Conservation (phyloP, 2,797 vertebrate species). For the Siniperca undulata region DNA sequence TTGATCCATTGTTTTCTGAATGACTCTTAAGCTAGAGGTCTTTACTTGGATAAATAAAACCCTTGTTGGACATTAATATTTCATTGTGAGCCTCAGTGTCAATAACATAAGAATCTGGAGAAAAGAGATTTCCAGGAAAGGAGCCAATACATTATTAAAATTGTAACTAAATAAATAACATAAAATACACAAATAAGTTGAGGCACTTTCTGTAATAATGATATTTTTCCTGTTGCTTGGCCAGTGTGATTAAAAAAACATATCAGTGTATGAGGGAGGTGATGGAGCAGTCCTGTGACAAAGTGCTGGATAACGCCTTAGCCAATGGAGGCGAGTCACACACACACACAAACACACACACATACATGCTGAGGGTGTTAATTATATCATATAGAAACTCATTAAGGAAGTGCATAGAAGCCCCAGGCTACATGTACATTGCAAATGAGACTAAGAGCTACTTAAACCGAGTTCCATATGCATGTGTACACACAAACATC, state of each 20-base stretch:
- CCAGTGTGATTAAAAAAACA: slow-evolving; percentile 91
- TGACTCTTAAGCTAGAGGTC: not conserved
- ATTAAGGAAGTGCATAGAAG: slow-evolving; percentile 61
- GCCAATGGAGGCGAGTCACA: slow-evolving; percentile 90
- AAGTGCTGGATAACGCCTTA: slow-evolving; percentile 90
- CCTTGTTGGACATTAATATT: slow-evolving; percentile 5
- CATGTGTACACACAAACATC: slow-evolving; percentile 1
- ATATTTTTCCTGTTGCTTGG: slow-evolving; percentile 11
- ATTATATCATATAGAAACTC: slow-evolving; percentile 59
- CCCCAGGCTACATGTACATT: slow-evolving; percentile 9
- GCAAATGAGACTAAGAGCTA: slow-evolving; percentile 26
- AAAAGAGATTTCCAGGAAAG: not conserved
- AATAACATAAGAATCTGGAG: not conserved
- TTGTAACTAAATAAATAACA: not conserved
- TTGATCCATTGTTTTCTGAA: not conserved
- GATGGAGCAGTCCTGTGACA: slow-evolving; percentile 91
- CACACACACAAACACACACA: slow-evolving; percentile 21
- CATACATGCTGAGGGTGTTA: slow-evolving; percentile 20
- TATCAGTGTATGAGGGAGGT: slow-evolving; percentile 92
- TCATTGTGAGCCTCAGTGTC: not conserved
- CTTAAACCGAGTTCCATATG: slow-evolving; percentile 9
- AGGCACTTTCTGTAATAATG: slow-evolving; percentile 11
- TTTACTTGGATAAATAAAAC: slow-evolving; percentile 5
- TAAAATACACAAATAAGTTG: not conserved
- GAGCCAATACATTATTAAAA: not conserved